These are phyloP conservation scores for Hirudinaria manillensis DNA, from an alignment of 2,888 invertebrate species.

Conservation along the genomic window DNA sequence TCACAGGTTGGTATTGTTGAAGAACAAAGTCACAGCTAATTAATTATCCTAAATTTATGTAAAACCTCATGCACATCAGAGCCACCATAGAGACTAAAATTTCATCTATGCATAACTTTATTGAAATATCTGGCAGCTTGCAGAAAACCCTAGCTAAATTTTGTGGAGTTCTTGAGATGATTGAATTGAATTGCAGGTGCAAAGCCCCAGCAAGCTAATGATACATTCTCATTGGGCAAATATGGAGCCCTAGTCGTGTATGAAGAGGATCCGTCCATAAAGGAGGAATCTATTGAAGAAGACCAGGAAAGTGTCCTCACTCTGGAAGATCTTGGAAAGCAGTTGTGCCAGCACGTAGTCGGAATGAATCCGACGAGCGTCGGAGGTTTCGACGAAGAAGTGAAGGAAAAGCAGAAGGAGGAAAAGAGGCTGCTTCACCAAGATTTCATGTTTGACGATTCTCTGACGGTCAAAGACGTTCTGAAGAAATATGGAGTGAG, in stretches of 20 bases:
- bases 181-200: constrained; percentile 17
- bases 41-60: too few relatives aligned
- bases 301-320: constrained; percentile 27
- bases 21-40: neutral
- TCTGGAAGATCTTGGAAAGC: constrained; percentile 60
- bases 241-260: constrained; percentile 78
- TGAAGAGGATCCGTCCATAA: constrained; percentile 53
- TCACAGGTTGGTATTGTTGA: constrained; percentile 57
- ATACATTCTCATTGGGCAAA: constrained; percentile 61
- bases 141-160: neutral
- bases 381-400: constrained; percentile 40
- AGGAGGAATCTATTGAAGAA: constrained; percentile 41
- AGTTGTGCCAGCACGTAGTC: constrained; percentile 86
- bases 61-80: too few relatives aligned
- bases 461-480: constrained; percentile 68
- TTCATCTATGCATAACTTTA: too few relatives aligned
- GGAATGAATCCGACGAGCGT: constrained; percentile 55
- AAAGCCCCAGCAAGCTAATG: neutral
- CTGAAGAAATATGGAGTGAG: constrained; percentile 59
- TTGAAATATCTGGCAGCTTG: too few relatives aligned
- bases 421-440: constrained; percentile 77
- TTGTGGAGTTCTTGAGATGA: neutral
- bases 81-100: too few relatives aligned
- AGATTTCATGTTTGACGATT: constrained; percentile 76
- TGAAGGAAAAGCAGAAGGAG: constrained; percentile 38